A percentile compares a stretch with the other conserved stretches of the same genome.
These are phyloP conservation scores for Psittacula derbiana DNA, from an alignment of 2,797 vertebrate genomes.

Conservation along the genomic window DNA sequence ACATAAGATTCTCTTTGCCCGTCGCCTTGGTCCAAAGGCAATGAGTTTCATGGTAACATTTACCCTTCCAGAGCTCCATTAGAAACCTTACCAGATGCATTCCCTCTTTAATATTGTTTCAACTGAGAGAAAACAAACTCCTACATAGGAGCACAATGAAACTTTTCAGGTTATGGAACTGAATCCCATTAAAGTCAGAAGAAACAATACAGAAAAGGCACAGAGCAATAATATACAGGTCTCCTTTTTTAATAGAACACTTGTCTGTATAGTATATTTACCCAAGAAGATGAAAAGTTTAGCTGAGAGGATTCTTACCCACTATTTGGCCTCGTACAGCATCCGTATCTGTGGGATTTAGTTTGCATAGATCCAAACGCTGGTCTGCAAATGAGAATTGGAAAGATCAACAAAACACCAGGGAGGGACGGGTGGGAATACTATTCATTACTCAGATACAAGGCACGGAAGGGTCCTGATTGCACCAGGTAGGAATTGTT, in stretches of 20 bases:
- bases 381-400: conserved; percentile 86
- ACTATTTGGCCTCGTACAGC: conserved; percentile 97
- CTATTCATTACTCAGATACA: not conserved
- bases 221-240: not conserved
- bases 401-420: conserved; percentile 45
- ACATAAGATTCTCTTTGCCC: not conserved
- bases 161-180: not conserved
- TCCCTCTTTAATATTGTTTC: not conserved
- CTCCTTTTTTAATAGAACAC: not conserved
- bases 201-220: not conserved
- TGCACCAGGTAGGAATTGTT: not conserved
- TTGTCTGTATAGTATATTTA: not conserved
- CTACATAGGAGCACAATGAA: not conserved
- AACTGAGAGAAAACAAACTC: not conserved
- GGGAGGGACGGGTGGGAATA: not conserved
- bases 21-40: not conserved
- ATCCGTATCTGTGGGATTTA: conserved; percentile 95
- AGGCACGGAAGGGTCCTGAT: not conserved
- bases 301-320: conserved; percentile 81
- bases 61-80: not conserved
- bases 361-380: conserved; percentile 98
- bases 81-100: not conserved
- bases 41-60: not conserved
- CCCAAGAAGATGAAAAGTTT: not conserved
- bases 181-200: not conserved